Evolutionary conservation across 2,888 invertebrate genomes (phyloP).

Genomic region (Acleris sparsana): DNA sequence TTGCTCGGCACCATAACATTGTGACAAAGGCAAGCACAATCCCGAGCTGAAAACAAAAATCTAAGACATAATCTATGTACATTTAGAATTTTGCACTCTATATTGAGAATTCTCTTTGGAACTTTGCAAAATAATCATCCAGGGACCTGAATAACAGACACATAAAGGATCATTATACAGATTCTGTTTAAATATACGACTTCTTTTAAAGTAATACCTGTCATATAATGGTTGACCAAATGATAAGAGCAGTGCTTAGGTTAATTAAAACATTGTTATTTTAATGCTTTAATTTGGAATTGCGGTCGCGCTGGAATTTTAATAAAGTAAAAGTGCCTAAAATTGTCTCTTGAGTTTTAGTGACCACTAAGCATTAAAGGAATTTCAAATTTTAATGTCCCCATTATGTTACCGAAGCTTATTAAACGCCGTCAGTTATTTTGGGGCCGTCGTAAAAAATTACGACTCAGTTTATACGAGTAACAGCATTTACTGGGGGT

Average conservation of each 20-base stretch:
- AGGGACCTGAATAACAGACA: too few relatives aligned
- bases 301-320: slow-evolving; percentile 26
- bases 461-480: slow-evolving; percentile 65
- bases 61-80: neutral
- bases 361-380: slow-evolving; percentile 32
- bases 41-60: neutral
- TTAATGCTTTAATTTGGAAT: neutral
- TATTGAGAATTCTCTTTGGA: too few relatives aligned
- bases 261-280: neutral
- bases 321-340: slow-evolving; percentile 15
- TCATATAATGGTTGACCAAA: too few relatives aligned
- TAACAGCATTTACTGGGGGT: slow-evolving; percentile 66
- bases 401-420: slow-evolving; percentile 58
- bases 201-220: too few relatives aligned
- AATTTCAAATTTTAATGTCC: slow-evolving; percentile 47
- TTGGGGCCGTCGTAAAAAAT: slow-evolving; percentile 67
- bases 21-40: neutral
- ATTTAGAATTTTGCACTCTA: neutral
- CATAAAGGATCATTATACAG: too few relatives aligned
- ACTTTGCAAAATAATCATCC: too few relatives aligned
- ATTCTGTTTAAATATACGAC: too few relatives aligned
- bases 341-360: slow-evolving; percentile 18
- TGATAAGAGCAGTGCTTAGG: too few relatives aligned
- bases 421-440: slow-evolving; percentile 62
- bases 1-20: slow-evolving; percentile 1